phyloP scores from a whole-genome alignment of 2,888 invertebrate species.

The Priocnemis perturbator region DNA sequence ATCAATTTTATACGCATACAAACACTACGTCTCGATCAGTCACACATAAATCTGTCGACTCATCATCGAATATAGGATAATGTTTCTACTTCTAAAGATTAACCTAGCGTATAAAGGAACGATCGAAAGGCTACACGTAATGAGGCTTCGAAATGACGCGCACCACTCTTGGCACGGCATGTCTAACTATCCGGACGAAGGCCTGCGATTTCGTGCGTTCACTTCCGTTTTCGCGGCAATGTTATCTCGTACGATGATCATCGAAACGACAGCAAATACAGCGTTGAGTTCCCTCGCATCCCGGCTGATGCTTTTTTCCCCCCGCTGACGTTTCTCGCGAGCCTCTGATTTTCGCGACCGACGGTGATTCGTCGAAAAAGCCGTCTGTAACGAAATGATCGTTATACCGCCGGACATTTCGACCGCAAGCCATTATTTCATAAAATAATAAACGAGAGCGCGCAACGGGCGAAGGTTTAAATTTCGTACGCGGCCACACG shows the following conservation, averaged over 20 bases:
- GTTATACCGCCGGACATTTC: constrained; percentile 18
- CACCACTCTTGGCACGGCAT: too few species aligned
- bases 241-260: too few species aligned
- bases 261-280: not conserved
- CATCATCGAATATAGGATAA: too few species aligned
- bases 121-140: too few species aligned
- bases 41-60: too few species aligned
- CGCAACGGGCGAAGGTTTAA: constrained; percentile 6
- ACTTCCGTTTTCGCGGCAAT: too few species aligned
- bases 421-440: constrained; percentile 32
- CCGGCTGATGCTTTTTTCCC: not conserved
- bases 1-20: too few species aligned
- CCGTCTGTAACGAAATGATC: constrained; percentile 29
- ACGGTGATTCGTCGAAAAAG: constrained; percentile 26
- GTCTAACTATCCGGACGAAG: too few species aligned
- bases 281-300: not conserved
- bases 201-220: not conserved
- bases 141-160: not conserved
- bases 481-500: constrained; percentile 1
- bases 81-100: too few species aligned
- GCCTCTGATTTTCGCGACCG: constrained; percentile 12
- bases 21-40: too few species aligned
- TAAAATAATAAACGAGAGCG: constrained; percentile 39
- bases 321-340: not conserved
- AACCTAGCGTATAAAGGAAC: not conserved